Evolutionary conservation across 2,888 invertebrate species (phyloP).

Genomic region (Cataglyphis cursor): DNA sequence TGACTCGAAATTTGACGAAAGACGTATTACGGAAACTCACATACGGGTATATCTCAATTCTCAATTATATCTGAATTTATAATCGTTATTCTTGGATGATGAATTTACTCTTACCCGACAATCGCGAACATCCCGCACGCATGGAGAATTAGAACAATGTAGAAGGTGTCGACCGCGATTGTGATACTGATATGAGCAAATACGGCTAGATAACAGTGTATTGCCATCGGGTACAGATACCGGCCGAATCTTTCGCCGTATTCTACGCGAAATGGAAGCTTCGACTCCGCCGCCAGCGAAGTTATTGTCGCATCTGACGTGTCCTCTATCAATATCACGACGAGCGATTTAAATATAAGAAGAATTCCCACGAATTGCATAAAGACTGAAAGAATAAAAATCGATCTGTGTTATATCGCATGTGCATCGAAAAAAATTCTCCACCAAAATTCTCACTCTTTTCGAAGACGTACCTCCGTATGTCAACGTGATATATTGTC

Average conservation of each 20-base stretch:
- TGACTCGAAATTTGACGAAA: neutral
- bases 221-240: conserved; percentile 6
- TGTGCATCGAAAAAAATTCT: neutral
- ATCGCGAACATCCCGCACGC: conserved; percentile 45
- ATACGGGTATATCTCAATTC: neutral
- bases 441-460: neutral
- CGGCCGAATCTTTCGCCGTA: neutral
- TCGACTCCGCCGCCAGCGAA: conserved; percentile 12
- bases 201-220: conserved; percentile 24
- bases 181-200: conserved; percentile 37
- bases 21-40: neutral
- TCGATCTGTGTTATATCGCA: neutral
- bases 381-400: conserved; percentile 19
- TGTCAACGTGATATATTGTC: conserved; percentile 4
- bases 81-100: neutral
- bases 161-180: conserved; percentile 26
- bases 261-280: conserved; percentile 28
- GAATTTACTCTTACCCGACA: conserved; percentile 30
- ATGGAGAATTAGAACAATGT: conserved; percentile 21
- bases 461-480: conserved; percentile 25
- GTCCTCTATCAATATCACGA: conserved; percentile 6
- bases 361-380: conserved; percentile 28
- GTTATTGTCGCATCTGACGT: conserved; percentile 28
- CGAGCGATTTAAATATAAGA: conserved; percentile 21
- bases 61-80: neutral